Conservation (phyloP, 2,797 vertebrate genomes). For the Microchirus variegatus region DNA sequence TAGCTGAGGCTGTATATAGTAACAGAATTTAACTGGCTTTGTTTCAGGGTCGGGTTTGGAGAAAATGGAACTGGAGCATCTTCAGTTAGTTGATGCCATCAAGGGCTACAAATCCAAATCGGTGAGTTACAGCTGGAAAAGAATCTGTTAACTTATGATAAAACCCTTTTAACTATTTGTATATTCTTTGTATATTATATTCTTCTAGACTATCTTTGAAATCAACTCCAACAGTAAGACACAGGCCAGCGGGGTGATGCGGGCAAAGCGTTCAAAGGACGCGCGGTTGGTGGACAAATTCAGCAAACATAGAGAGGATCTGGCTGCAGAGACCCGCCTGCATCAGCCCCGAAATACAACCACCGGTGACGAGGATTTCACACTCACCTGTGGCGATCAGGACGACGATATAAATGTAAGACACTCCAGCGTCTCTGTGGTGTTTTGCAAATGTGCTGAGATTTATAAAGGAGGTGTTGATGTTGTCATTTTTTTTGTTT, state of each 20-base stretch:
- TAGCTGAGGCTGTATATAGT: not conserved
- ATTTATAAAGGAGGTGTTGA: too few species aligned
- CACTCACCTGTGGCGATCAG: not conserved
- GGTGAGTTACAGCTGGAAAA: slow-evolving; percentile 77
- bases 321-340: slow-evolving; percentile 53
- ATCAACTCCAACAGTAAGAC: slow-evolving; percentile 91
- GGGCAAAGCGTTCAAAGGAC: slow-evolving; percentile 87
- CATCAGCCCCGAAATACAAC: slow-evolving; percentile 12
- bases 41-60: slow-evolving; percentile 85
- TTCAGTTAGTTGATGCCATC: slow-evolving; percentile 91
- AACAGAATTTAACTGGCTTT: slow-evolving; percentile 1
- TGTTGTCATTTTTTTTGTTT: too few species aligned
- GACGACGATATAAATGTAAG: slow-evolving; percentile 70
- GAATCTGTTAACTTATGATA: not conserved
- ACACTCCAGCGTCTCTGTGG: not conserved
- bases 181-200: not conserved
- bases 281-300: slow-evolving; percentile 83
- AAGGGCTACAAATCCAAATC: slow-evolving; percentile 90
- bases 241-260: slow-evolving; percentile 88
- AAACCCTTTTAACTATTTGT: not conserved
- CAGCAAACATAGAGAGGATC: slow-evolving; percentile 77
- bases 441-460: not conserved
- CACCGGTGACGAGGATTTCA: not conserved
- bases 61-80: slow-evolving; percentile 86
- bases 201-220: slow-evolving; percentile 93